phyloP scores from a whole-genome alignment of 2,113 vertebrate species.

The Amphilophus citrinellus region DNA sequence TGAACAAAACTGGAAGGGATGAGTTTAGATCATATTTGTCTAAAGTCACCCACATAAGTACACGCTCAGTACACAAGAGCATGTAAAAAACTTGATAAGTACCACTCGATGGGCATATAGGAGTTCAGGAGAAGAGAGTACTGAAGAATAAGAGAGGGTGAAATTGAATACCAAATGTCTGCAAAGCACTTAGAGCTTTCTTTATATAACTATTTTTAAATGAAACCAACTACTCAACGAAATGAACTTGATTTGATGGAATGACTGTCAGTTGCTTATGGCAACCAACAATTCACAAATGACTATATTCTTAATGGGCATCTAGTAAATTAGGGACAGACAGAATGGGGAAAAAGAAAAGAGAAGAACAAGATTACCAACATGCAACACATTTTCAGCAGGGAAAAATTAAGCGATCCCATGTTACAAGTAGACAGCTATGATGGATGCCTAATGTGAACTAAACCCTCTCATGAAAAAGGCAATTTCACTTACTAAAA shows the following conservation, averaged over 20 bases:
- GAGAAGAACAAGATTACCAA: background rate
- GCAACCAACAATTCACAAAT: conserved; percentile 54
- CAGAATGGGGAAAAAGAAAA: conserved; percentile 7
- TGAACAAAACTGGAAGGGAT: background rate
- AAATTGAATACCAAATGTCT: conserved; percentile 31
- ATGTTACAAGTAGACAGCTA: conserved; percentile 19
- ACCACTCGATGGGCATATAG: conserved; percentile 10
- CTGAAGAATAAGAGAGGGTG: background rate
- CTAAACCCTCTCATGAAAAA: background rate
- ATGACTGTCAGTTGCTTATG: conserved; percentile 43
- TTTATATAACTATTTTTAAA: conserved; percentile 52
- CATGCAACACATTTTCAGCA: background rate
- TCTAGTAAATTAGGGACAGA: conserved; percentile 23
- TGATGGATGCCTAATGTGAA: conserved; percentile 33
- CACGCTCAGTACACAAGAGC: background rate
- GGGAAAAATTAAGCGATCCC: conserved; percentile 24
- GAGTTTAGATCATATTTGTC: background rate
- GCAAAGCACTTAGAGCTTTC: conserved; percentile 17
- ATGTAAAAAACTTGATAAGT: conserved; percentile 3
- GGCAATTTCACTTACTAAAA: conserved; percentile 4
- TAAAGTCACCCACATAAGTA: background rate
- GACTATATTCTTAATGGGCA: conserved; percentile 45
- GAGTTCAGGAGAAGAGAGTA: background rate
- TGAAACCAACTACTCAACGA: conserved; percentile 40
- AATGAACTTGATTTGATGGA: conserved; percentile 60